A percentile compares a stretch with the other conserved stretches of the same genome.
These are phyloP conservation scores for Grapholita molesta DNA, from an alignment of 1,140 invertebrate species.

Conservation along the genomic window DNA sequence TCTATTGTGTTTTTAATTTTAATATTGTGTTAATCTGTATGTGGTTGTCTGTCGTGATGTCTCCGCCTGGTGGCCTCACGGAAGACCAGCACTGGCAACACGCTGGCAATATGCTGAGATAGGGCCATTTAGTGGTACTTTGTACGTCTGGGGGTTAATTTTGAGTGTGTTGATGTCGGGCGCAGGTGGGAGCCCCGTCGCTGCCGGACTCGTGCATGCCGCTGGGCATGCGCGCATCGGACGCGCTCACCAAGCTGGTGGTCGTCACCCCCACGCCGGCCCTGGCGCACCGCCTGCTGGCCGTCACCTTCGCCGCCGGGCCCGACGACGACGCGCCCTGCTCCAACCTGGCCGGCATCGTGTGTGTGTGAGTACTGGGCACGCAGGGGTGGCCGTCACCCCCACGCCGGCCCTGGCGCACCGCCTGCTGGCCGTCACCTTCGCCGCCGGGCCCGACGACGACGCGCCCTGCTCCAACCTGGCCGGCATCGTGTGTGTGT, in stretches of 20 bases:
- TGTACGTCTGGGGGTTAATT: too few relatives aligned
- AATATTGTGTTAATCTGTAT: too few relatives aligned
- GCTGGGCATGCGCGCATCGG: constrained; percentile 94
- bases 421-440: constrained; percentile 93
- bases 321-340: constrained; percentile 90
- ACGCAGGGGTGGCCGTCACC: constrained; percentile 87
- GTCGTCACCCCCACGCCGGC: constrained; percentile 85
- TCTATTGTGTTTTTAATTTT: too few relatives aligned
- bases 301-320: constrained; percentile 89
- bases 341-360: constrained; percentile 94
- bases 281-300: constrained; percentile 92
- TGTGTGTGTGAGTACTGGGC: constrained; percentile 95
- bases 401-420: constrained; percentile 88
- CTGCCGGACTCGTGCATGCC: constrained; percentile 97
- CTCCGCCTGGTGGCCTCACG: too few relatives aligned
- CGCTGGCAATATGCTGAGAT: too few relatives aligned
- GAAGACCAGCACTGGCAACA: too few relatives aligned
- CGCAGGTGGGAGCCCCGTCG: constrained; percentile 91
- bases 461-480: constrained; percentile 94
- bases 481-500: constrained; percentile 96
- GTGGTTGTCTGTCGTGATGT: too few relatives aligned
- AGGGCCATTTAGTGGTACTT: too few relatives aligned
- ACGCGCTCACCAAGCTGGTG: constrained; percentile 95
- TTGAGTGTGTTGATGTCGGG: not conserved
- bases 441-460: constrained; percentile 85